phyloP scores from a whole-genome alignment of 2,113 vertebrate species.

The Phodopus roborovskii region DNA sequence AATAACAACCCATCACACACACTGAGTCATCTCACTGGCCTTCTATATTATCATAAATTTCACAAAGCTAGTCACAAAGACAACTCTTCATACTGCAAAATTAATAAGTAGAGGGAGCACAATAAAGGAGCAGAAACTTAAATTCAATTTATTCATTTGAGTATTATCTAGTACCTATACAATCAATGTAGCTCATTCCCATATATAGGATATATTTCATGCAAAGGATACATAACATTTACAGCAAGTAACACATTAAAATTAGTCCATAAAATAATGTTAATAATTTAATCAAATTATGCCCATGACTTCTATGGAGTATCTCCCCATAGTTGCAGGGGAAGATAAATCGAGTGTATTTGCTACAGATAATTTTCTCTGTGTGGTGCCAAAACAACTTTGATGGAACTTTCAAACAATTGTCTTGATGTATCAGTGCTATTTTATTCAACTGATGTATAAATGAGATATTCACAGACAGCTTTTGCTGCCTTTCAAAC shows the following conservation, averaged over 20 bases:
- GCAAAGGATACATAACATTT: neutral
- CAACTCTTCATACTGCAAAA: neutral
- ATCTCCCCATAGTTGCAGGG: neutral
- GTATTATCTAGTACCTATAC: neutral
- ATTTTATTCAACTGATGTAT: slow-evolving; percentile 3
- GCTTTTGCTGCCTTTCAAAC: slow-evolving; percentile 45
- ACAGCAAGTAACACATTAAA: neutral
- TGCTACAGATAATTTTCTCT: slow-evolving; percentile 1
- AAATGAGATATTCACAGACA: slow-evolving; percentile 27
- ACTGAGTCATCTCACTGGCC: neutral
- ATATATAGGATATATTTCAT: neutral
- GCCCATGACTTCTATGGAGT: neutral
- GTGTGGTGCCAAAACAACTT: neutral
- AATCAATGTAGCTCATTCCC: neutral
- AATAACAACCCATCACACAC: neutral
- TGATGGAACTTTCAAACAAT: slow-evolving; percentile 24
- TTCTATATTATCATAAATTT: neutral
- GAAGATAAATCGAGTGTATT: neutral
- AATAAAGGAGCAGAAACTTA: neutral
- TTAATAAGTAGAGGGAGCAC: neutral
- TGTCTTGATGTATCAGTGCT: neutral
- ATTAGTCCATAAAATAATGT: slow-evolving; percentile 19
- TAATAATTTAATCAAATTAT: neutral
- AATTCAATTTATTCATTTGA: neutral
- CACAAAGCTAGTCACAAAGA: neutral